Evolutionary conservation across 2,888 invertebrate species (phyloP).

Genomic region (Watsonalla cultraria): DNA sequence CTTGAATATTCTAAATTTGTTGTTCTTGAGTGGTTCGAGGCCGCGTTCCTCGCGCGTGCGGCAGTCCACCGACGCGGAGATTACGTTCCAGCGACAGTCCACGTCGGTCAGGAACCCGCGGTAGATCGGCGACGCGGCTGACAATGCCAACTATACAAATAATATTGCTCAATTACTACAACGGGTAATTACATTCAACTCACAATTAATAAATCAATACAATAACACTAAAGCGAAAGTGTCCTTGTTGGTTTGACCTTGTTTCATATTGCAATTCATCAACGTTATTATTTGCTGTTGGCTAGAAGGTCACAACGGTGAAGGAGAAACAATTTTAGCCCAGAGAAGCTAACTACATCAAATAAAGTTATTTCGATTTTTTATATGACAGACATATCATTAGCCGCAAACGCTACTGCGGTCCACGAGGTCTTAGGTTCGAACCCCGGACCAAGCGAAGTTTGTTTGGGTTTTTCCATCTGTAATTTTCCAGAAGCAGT

Average conservation of each 20-base stretch:
- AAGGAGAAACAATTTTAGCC: background rate
- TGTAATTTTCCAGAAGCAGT: too few species aligned
- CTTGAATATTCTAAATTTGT: constrained; percentile 92
- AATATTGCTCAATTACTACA: background rate
- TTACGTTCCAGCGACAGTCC: constrained; percentile 99
- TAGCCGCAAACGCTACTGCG: too few species aligned
- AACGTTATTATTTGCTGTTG: too few species aligned
- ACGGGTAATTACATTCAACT: background rate
- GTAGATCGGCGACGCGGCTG: constrained; percentile 97
- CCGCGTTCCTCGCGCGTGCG: constrained; percentile 95
- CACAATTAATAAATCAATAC: background rate
- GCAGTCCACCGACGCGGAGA: constrained; percentile 97
- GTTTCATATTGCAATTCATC: too few species aligned
- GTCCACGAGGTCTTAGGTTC: too few species aligned
- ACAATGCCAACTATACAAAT: constrained; percentile 89
- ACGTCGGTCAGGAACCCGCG: constrained; percentile 96
- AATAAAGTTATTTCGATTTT: too few species aligned
- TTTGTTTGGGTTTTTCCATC: too few species aligned
- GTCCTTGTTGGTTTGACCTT: too few species aligned
- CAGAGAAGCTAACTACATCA: constrained; percentile 2
- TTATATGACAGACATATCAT: too few species aligned
- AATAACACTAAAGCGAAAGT: too few species aligned
- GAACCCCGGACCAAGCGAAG: too few species aligned
- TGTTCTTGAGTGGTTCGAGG: constrained; percentile 82
- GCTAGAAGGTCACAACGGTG: background rate